Conservation (phyloP, 1,140 invertebrate species). For the Macrostomum lignano region DNA sequence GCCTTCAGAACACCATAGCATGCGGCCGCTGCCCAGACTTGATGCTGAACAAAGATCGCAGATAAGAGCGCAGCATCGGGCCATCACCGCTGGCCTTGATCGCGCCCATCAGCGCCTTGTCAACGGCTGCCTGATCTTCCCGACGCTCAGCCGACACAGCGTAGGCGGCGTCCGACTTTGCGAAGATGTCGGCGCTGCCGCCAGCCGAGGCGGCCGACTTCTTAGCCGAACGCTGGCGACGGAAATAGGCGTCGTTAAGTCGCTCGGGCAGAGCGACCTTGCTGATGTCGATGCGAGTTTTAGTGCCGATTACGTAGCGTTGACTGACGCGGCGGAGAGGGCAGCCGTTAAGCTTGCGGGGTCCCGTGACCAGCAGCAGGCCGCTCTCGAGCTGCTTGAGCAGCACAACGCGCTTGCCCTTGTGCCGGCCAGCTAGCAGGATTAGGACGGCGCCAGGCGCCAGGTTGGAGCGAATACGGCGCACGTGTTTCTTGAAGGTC, state of each 20-base stretch:
- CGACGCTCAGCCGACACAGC: conserved; percentile 47
- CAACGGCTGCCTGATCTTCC: conserved; percentile 50
- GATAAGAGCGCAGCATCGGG: conserved; percentile 57
- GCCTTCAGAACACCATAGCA: conserved; percentile 74
- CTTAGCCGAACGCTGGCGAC: conserved; percentile 2
- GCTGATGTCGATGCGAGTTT: conserved; percentile 53
- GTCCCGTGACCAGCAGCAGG: conserved; percentile 65
- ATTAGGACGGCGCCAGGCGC: conserved; percentile 70
- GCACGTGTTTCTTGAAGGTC: conserved; percentile 45
- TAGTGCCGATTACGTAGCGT: conserved; percentile 73
- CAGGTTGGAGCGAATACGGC: conserved; percentile 42
- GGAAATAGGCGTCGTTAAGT: conserved; percentile 70
- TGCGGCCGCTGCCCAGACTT: conserved; percentile 76
- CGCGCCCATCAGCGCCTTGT: conserved; percentile 47
- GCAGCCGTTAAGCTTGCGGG: conserved; percentile 56
- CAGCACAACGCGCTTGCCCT: conserved; percentile 45
- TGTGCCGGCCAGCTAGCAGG: conserved; percentile 64
- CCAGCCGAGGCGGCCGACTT: background rate
- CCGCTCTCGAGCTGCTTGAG: conserved; percentile 63
- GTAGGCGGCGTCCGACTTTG: conserved; percentile 6
- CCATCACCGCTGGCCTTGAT: conserved; percentile 53
- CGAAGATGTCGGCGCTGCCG: conserved; percentile 4
- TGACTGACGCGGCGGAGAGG: conserved; percentile 76
- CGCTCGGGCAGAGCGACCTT: conserved; percentile 49
- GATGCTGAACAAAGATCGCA: conserved; percentile 63